Percentiles rank a stretch among this genome's conserved stretches.
These are phyloP conservation scores for Drosophila paulistorum DNA, from an alignment of 1,140 invertebrate genomes.

Conservation along the genomic window DNA sequence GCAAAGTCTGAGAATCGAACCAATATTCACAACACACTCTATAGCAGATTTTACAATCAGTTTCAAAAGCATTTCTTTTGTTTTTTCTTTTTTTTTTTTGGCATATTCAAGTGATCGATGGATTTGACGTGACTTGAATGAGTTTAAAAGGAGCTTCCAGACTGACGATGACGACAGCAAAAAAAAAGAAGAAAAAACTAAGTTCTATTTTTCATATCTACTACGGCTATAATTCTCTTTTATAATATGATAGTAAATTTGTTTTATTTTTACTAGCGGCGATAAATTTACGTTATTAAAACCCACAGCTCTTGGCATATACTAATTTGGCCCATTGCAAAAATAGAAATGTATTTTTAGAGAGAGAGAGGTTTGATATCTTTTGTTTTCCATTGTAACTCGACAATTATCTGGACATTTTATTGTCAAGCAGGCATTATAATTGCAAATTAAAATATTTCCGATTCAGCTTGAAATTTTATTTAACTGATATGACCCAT, in stretches of 20 bases:
- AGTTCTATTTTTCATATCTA: not conserved
- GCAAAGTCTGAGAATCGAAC: not conserved
- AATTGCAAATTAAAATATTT: constrained; percentile 49
- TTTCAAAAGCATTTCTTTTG: constrained; percentile 5
- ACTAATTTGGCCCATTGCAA: not conserved
- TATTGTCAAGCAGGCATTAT: constrained; percentile 35
- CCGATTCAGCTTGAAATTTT: constrained; percentile 32
- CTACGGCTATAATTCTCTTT: not conserved
- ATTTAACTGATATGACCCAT: constrained; percentile 21
- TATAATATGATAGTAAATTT: constrained; percentile 9
- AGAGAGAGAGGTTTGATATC: not conserved
- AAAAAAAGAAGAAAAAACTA: not conserved
- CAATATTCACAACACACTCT: not conserved
- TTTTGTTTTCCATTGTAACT: not conserved
- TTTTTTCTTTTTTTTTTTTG: no score
- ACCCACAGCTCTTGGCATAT: not conserved
- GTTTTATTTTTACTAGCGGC: not conserved
- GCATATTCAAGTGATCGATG: constrained; percentile 43
- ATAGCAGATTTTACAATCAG: not conserved
- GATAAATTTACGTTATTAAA: constrained; percentile 3
- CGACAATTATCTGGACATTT: not conserved
- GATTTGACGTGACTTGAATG: constrained; percentile 14
- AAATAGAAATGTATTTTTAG: constrained; percentile 8
- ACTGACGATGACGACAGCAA: not conserved
- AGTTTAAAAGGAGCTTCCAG: not conserved